Evolutionary conservation across 2,113 vertebrate species (phyloP), one percentile per base, ranked within the genome.

Genomic region (Phycodurus eques): DNA sequence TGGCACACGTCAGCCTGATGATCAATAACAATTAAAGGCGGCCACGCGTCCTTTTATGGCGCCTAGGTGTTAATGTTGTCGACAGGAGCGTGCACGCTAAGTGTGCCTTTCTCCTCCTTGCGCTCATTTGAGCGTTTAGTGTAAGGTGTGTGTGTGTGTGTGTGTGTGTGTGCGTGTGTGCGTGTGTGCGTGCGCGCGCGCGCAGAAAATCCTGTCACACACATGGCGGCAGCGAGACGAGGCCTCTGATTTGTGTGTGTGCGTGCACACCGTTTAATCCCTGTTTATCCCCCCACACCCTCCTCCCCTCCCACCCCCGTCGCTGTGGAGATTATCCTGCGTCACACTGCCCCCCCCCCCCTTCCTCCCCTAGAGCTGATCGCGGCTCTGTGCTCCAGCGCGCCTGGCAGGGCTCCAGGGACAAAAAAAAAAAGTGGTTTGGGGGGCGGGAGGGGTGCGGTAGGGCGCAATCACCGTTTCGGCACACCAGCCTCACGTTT

Each of bases 251-350:
- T 68, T 17, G 57, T 76, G 71, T 70, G 70, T 67, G 65, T 69
- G 66, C 20, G 80, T 14, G 79, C 62, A 67, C 71, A 42, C 60
- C 62, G 70, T 87, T 85, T 90, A 90, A 90, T 90, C 89, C 82
- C 51, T 90, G 88, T 89, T 89, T 87, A 87, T 88, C 81, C 80
- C 85, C 78, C 86, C 87, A 85, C 85, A 77, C 81, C 87, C 79
- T 5, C 65, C 31, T 10, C 44, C 64, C 49, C 67, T 68, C 67
- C 88, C 88, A 81, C 87, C 88, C 89, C 87, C 87, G 86, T 87
- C 76, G 81, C 87, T 90, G 88, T 85, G 83, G 87, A 90, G 90
- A 91, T 90, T 90, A 91, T 90, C 87, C 90, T 91, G 89, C 89
- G 88, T 91, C 90, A 91, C 86, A 89, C 71, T 70, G 80, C 86